Evolutionary conservation across 1,140 invertebrate species (phyloP).

Genomic region (Leptopilina boulardi): DNA sequence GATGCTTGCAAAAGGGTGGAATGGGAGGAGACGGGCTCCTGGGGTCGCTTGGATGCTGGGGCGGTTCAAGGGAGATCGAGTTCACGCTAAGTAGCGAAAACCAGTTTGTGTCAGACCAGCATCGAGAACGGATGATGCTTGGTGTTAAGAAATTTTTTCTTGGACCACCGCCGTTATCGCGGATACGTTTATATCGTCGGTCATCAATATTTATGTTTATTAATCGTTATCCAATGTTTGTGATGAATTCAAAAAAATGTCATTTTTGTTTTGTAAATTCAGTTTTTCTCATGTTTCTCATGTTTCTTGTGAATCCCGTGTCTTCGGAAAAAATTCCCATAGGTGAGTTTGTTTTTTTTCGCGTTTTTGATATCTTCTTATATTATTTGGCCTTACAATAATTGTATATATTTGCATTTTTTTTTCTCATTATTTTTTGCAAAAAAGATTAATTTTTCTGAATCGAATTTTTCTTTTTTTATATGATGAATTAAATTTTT

Average conservation of each 20-base stretch:
- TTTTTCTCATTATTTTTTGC: no score
- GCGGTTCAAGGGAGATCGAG: conserved; percentile 61
- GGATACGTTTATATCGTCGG: conserved; percentile 55
- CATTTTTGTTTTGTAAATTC: conserved; percentile 44
- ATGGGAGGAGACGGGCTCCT: conserved; percentile 29
- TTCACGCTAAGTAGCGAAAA: conserved; percentile 67
- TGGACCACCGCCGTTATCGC: conserved; percentile 49
- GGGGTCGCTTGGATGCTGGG: conserved; percentile 57
- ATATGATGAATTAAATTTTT: no score
- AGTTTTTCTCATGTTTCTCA: conserved; percentile 42
- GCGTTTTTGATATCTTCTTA: not conserved
- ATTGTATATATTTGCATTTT: no score
- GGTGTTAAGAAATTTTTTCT: conserved; percentile 52
- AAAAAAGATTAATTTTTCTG: no score
- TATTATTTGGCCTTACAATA: no score
- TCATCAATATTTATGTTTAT: conserved; percentile 39
- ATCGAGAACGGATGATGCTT: conserved; percentile 70
- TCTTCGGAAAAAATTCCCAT: conserved; percentile 69
- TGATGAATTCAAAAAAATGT: conserved; percentile 44
- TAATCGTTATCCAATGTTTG: conserved; percentile 45
- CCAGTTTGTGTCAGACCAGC: conserved; percentile 71
- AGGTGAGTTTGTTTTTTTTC: conserved; percentile 71
- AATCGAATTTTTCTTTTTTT: no score
- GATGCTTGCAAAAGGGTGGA: conserved; percentile 32
- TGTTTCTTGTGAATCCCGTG: conserved; percentile 36